A percentile compares a stretch with the other conserved stretches of the same genome.
Conservation (phyloP, 2,797 vertebrate species). For the Falco columbarius region DNA sequence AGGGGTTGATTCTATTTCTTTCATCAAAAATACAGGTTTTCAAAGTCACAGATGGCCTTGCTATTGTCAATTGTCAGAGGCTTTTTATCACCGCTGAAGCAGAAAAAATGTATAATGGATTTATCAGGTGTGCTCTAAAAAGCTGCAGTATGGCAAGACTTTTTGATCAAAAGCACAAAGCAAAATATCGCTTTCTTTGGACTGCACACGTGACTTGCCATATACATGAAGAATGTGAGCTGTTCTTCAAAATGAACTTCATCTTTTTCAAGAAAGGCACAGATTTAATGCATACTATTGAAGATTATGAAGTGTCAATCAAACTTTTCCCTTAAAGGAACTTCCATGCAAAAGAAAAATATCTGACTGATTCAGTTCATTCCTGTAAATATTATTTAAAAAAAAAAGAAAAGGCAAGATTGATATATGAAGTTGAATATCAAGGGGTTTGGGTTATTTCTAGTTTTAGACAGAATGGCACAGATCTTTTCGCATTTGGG, state of each 20-base stretch:
- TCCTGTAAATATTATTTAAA: neutral
- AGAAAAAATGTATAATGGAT: slow-evolving; percentile 22
- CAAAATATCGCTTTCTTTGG: neutral
- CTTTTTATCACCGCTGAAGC: neutral
- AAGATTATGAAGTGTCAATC: neutral
- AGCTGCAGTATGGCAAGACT: neutral
- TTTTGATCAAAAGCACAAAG: slow-evolving; percentile 2
- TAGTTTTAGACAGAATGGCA: neutral
- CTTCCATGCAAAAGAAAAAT: neutral
- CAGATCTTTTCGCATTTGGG: neutral
- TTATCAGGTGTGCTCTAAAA: slow-evolving; percentile 38
- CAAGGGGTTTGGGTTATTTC: neutral
- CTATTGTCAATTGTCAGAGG: neutral
- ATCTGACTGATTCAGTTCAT: neutral
- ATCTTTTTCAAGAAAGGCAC: neutral
- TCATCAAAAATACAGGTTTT: slow-evolving; percentile 12
- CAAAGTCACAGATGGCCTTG: neutral
- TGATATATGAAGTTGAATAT: neutral
- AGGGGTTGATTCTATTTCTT: neutral
- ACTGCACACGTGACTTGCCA: neutral
- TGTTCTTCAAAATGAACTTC: neutral
- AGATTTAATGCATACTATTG: neutral
- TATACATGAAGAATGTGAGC: neutral
- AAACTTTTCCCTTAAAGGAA: neutral
- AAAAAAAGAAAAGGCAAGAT: neutral